A percentile compares a stretch with the other conserved stretches of the same genome.
phyloP scores from a whole-genome alignment of 2,888 invertebrate species.

The Augochlorella aurata region DNA sequence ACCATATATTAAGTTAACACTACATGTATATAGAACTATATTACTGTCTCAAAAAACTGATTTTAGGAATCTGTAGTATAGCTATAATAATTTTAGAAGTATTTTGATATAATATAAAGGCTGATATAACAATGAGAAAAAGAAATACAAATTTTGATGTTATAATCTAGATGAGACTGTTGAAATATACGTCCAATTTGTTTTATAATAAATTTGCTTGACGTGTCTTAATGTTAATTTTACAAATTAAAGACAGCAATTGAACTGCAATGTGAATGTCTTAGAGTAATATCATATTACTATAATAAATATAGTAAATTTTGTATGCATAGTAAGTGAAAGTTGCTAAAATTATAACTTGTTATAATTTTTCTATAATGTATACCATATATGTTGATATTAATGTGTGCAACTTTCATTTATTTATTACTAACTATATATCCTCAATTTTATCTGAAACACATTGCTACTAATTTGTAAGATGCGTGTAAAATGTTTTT shows the following conservation, averaged over 20 bases:
- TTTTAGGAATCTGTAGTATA: conserved; percentile 47
- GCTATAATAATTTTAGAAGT: conserved; percentile 49
- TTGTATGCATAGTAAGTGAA: conserved; percentile 78
- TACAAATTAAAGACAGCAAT: conserved; percentile 54
- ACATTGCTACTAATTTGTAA: conserved; percentile 74
- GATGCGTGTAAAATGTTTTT: conserved; percentile 67
- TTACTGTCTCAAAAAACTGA: conserved; percentile 26
- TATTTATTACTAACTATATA: conserved; percentile 70
- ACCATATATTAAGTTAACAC: conserved; percentile 38
- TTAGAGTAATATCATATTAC: conserved; percentile 77
- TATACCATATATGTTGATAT: conserved; percentile 8
- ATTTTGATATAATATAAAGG: conserved; percentile 54
- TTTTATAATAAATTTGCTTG: background rate
- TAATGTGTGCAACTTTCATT: conserved; percentile 73
- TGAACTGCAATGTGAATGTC: conserved; percentile 78
- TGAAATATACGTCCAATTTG: conserved; percentile 22
- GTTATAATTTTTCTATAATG: conserved; percentile 30
- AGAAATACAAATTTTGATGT: conserved; percentile 13
- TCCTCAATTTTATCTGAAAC: conserved; percentile 68
- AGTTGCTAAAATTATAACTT: conserved; percentile 68
- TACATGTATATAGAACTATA: conserved; percentile 29
- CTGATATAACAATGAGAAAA: conserved; percentile 48
- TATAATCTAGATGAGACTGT: conserved; percentile 15
- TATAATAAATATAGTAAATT: conserved; percentile 76
- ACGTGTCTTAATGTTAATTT: conserved; percentile 5